Conservation (phyloP, 2,888 invertebrate genomes). For the Tineola bisselliella region DNA sequence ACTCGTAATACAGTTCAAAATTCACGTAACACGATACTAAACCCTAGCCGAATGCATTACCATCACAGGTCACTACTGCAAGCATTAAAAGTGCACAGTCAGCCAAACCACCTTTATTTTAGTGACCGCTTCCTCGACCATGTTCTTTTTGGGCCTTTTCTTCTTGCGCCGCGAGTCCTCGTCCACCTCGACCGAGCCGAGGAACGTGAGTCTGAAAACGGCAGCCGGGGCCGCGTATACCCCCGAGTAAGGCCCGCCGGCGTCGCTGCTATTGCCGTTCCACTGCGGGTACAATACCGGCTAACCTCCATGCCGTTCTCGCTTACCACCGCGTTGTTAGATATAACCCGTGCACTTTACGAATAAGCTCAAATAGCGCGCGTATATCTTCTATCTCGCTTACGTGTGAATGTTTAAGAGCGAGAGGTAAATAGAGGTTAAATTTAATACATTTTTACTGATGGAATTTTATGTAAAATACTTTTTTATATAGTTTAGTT, state of each 20-base stretch:
- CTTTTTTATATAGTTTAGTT: no score
- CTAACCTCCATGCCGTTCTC: slow-evolving; percentile 40
- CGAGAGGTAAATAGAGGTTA: no score
- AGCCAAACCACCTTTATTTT: slow-evolving; percentile 80
- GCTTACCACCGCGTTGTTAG: slow-evolving; percentile 8
- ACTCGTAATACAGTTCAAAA: no score
- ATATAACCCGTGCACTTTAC: not conserved
- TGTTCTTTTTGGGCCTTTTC: slow-evolving; percentile 85
- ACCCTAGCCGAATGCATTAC: no score
- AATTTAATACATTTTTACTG: no score
- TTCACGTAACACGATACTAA: no score
- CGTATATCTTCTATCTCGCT: no score
- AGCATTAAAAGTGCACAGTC: slow-evolving; percentile 14
- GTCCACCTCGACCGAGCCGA: slow-evolving; percentile 86
- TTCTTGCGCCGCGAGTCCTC: slow-evolving; percentile 80
- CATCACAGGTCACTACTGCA: no score
- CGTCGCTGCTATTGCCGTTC: slow-evolving; percentile 39
- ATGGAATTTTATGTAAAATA: not conserved
- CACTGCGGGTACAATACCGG: slow-evolving; percentile 35
- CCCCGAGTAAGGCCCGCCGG: slow-evolving; percentile 54
- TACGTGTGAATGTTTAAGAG: no score
- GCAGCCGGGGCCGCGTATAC: slow-evolving; percentile 73
- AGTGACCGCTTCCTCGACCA: slow-evolving; percentile 88
- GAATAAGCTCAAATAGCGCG: no score
- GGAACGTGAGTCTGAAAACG: slow-evolving; percentile 83